Base-by-base conservation (phyloP, 2,888 invertebrate genomes). In the Lycophotia porphyrea region DNA sequence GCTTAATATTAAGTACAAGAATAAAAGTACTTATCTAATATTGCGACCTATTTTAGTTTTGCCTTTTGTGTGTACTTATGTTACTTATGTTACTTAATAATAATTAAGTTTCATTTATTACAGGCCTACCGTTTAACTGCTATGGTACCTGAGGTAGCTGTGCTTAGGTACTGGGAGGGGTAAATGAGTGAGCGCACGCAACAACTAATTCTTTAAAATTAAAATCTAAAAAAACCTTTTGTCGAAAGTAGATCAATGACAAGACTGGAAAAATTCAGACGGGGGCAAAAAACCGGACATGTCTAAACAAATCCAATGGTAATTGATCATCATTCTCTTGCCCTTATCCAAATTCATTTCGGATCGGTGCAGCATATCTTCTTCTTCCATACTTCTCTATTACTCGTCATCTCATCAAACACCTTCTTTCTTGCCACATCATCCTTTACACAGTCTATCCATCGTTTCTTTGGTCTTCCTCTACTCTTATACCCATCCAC, bases 1-100 rank as follows among this genome's bases (percentile, higher is more conserved):
- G 36, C 60, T 60, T 27, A 80, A 36, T 66, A 73, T 21, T 47
- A 74, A 9, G 65, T 52, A 72, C 24, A 42, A 39, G 15, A 31
- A 31, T 21, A 8, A n/a, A n/a, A n/a, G n/a, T 8, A 39, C 34
- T 2, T 31, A 8, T 24, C 8, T 39, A n/a, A 36, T 44, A 58
- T 55, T 42, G 15, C n/a, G 36, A 18, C 24, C 27, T 18, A 36
- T 44, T 76, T 55, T 36, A 31, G n/a, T 47, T 77, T 44, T 44
- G 9, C 15, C 18, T 31, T 31, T 47, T 47, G 1, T 18, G 39
- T 1, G 39, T 39, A 39, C 39, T n/a, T n/a, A n/a, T n/a, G n/a
- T n/a, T n/a, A n/a, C n/a, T n/a, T n/a, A n/a, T n/a, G 49, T 24
- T 24, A 24, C 24, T 24, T 47, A 21, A 47, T 11, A 13, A 24